Evolutionary conservation across 2,797 vertebrate genomes (phyloP).

Genomic region (Nannoperca obscura): DNA sequence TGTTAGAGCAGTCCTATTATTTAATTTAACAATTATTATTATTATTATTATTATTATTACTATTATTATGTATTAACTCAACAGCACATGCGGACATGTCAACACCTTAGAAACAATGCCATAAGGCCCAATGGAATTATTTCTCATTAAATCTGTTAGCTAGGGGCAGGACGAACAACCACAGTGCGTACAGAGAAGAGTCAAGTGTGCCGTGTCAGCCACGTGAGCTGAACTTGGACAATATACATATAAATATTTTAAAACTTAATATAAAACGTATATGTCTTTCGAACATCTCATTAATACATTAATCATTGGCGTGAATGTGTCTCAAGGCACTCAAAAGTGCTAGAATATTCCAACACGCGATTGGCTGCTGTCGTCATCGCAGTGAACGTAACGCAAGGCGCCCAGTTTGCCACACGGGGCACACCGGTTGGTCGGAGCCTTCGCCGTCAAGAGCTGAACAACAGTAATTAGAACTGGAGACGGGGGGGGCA

Average conservation of each 20-base stretch:
- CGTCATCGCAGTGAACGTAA: conserved; percentile 61
- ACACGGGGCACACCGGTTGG: conserved; percentile 54
- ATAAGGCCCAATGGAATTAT: neutral
- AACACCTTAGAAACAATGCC: neutral
- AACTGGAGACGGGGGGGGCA: conserved; percentile 3
- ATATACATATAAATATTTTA: neutral
- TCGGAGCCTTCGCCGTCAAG: conserved; percentile 40
- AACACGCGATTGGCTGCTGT: conserved; percentile 57
- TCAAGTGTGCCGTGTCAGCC: neutral
- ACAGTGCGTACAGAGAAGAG: neutral
- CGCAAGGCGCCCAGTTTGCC: conserved; percentile 22
- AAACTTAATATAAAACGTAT: neutral
- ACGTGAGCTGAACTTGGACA: neutral
- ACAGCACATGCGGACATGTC: neutral
- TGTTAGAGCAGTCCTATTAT: neutral
- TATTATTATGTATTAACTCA: too few species aligned
- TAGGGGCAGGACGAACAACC: neutral
- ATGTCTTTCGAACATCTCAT: neutral
- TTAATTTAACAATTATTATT: too few species aligned
- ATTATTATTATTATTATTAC: too few species aligned
- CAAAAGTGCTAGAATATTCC: conserved; percentile 84
- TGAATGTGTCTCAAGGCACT: neutral
- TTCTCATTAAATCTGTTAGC: neutral
- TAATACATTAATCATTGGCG: neutral
- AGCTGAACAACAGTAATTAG: neutral